phyloP scores from a whole-genome alignment of 37 sponge, comb jelly and placozoan genomes.

The Petrosia ficiformis region DNA sequence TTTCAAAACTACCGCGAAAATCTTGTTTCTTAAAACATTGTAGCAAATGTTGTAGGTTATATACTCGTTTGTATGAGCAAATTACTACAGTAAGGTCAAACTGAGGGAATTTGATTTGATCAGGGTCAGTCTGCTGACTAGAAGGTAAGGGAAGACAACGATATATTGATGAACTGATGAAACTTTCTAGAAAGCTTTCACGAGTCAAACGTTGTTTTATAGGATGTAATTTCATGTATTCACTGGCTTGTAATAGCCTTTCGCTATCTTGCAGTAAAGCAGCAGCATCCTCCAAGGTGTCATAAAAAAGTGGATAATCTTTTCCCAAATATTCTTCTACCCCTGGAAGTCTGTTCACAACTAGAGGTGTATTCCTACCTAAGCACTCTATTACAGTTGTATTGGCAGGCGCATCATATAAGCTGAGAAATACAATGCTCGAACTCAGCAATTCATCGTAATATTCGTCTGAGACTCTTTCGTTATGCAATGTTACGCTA shows the following conservation, averaged over 20 bases:
- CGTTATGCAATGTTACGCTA: conserved; percentile 18
- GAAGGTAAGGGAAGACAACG: conserved; percentile 44
- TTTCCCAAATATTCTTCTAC: conserved; percentile 53
- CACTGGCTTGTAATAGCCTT: conserved; percentile 12
- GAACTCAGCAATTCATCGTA: conserved; percentile 54
- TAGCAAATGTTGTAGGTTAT: conserved; percentile 28
- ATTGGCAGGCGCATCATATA: conserved; percentile 51
- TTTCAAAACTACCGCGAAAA: conserved; percentile 29
- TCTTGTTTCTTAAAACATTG: conserved; percentile 38
- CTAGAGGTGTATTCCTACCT: conserved; percentile 40
- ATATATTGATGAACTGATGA: conserved; percentile 40
- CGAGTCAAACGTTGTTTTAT: conserved; percentile 5
- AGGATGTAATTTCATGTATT: conserved; percentile 18
- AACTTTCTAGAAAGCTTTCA: conserved; percentile 13
- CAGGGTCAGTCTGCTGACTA: conserved; percentile 6
- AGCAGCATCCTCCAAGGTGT: conserved; percentile 42
- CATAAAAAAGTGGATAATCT: conserved; percentile 58
- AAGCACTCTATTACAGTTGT: conserved; percentile 55
- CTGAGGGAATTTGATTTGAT: conserved; percentile 44
- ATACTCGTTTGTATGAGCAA: conserved; percentile 50
- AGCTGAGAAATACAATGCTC: conserved; percentile 54
- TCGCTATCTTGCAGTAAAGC: conserved; percentile 21
- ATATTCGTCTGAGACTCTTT: conserved; percentile 38
- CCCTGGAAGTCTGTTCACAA: conserved; percentile 59
- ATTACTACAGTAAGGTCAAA: conserved; percentile 43